These are phyloP conservation scores for Macrosoma leucophasiata DNA, from an alignment of 2,888 invertebrate genomes.

Conservation along the genomic window DNA sequence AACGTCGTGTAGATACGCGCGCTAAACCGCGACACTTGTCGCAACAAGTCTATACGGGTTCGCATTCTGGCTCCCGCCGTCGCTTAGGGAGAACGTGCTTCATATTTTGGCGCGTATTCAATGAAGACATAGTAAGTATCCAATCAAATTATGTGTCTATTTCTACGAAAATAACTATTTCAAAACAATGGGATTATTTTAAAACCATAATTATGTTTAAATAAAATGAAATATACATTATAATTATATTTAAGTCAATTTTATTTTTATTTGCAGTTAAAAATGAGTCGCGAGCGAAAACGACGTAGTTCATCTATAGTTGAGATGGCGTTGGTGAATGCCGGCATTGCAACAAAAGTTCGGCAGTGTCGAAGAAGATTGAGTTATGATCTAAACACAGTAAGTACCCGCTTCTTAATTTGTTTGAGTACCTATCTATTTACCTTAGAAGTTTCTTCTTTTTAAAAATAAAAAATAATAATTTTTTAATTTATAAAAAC, in stretches of 20 bases:
- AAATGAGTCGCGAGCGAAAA: slow-evolving; percentile 1
- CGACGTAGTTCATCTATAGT: slow-evolving; percentile 1
- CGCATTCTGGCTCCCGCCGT: background rate
- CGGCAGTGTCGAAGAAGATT: slow-evolving; percentile 1
- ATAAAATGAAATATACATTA: background rate
- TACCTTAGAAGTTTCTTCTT: background rate
- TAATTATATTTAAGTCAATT: background rate
- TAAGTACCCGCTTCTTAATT: slow-evolving; percentile 1
- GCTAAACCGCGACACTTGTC: background rate
- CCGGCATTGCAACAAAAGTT: background rate
- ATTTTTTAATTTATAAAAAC: too few relatives aligned
- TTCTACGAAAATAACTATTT: background rate
- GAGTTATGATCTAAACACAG: slow-evolving; percentile 2
- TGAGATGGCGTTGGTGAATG: slow-evolving; percentile 1
- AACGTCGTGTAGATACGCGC: background rate
- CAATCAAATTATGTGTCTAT: slow-evolving; percentile 1
- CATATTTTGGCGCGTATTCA: background rate
- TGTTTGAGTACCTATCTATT: background rate
- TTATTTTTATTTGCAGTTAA: slow-evolving; percentile 1
- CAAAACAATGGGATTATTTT: background rate
- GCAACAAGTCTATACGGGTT: background rate
- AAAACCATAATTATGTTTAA: background rate
- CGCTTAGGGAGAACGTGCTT: background rate
- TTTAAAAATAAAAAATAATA: too few relatives aligned
- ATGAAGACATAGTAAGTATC: slow-evolving; percentile 1